Base-by-base conservation (phyloP, 1,140 invertebrate genomes). In the Arctopsyche grandis region DNA sequence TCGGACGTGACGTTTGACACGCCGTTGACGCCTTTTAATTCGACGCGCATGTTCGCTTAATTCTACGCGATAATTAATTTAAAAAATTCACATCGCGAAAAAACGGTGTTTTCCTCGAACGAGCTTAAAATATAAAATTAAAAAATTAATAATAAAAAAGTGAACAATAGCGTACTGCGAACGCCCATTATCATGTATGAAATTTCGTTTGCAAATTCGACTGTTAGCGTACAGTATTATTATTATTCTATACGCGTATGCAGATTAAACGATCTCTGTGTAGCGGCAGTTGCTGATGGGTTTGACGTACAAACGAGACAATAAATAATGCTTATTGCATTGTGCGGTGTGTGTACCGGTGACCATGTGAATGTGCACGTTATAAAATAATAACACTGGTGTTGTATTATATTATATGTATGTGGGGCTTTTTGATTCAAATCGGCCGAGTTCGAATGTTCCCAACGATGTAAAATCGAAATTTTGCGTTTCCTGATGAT, bases 401-500 rank as follows among this genome's bases (percentile, higher is more conserved):
- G 29, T 7, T 4, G 29, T 38, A 38, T n/a, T 7, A 38, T 38
- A 38, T 38, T 38, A 60, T 22, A 60, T 12, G 24, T 29, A 26
- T 26, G 63, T 66, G n/a, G 22, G 24, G 24, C 24, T 21, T 66
- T 52, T 19, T 26, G 63, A 60, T 60, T 66, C 69, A 38, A 16
- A 38, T 71, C 12, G 9, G 60, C 24, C 38, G 26, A 4, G 69
- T 46, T 46, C 69, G 44, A 71, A 71, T n/a, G n/a, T 44, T 71
- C 69, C 44, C 69, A 71, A 71, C 69, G 19, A 71, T 71, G 69
- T 71, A 71, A 71, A 71, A 71, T 71, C 46, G 43, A 71, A 71
- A 71, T 71, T 46, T 71, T 38, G 46, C 29, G 29, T 69, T 69
- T 69, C 66, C 66, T 69, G 14, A 24, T 69, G 26, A 26, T 26